phyloP scores from a whole-genome alignment of 1,140 invertebrate genomes.

The Solen grandis region DNA sequence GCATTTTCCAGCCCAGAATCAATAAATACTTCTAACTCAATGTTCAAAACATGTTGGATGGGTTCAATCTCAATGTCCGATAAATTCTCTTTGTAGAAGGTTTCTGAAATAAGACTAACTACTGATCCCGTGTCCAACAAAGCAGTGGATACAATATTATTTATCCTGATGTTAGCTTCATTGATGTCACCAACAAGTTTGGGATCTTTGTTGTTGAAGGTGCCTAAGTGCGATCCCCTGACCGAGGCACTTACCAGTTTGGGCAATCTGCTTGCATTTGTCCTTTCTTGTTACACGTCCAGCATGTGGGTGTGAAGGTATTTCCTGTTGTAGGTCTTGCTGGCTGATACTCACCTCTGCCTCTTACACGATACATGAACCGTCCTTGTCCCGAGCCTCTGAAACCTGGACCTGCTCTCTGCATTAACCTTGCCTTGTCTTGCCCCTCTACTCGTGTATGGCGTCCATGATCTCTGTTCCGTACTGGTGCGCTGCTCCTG shows the following conservation, averaged over 20 bases:
- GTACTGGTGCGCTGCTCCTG: background rate
- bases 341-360: background rate
- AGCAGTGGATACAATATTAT: slow-evolving; percentile 10
- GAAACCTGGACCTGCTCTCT: too few relatives aligned
- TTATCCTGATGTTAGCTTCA: too few relatives aligned
- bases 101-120: slow-evolving; percentile 45
- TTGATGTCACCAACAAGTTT: slow-evolving; percentile 8
- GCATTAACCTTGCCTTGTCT: background rate
- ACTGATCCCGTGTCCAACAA: slow-evolving; percentile 51
- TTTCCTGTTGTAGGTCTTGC: background rate
- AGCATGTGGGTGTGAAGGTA: slow-evolving; percentile 6
- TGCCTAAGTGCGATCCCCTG: slow-evolving; percentile 13
- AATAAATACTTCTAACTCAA: slow-evolving; percentile 14
- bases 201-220: background rate
- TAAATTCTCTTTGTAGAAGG: too few relatives aligned
- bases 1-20: background rate
- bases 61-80: slow-evolving; percentile 11
- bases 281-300: slow-evolving; percentile 3
- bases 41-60: slow-evolving; percentile 25
- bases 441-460: background rate
- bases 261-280: too few relatives aligned
- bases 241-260: slow-evolving; percentile 3
- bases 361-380: background rate
- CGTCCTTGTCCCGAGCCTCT: background rate
- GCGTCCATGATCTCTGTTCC: background rate